Evolutionary conservation across 2,888 invertebrate species (phyloP).

Genomic region (Napeogenes inachia): DNA sequence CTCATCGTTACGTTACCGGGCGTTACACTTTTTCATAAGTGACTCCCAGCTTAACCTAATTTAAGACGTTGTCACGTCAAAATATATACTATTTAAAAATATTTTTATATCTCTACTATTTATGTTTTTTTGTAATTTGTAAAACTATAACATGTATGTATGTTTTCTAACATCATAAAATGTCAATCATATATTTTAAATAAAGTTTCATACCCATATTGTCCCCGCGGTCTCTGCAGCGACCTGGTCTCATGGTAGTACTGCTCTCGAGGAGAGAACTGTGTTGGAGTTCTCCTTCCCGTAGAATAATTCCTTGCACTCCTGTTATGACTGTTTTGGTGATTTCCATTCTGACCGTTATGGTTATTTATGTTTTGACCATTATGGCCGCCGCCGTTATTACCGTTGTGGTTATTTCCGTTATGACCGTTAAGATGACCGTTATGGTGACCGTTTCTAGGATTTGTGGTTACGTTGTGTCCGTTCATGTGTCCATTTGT

Average conservation of each 20-base stretch:
- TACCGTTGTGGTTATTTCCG: constrained; percentile 26
- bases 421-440: constrained; percentile 3
- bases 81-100: no score
- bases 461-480: not conserved
- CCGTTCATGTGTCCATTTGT: constrained; percentile 13
- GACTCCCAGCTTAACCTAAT: no score
- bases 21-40: no score
- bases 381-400: constrained; percentile 16
- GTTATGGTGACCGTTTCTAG: not conserved
- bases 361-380: constrained; percentile 10
- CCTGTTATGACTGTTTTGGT: constrained; percentile 9
- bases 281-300: constrained; percentile 31
- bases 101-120: no score
- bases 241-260: constrained; percentile 80
- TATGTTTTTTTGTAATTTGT: no score
- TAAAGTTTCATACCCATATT: constrained; percentile 52
- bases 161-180: not conserved
- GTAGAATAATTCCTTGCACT: constrained; percentile 32
- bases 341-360: no score
- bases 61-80: no score
- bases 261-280: constrained; percentile 36
- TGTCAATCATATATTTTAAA: not conserved
- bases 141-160: no score
- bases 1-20: no score
- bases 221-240: constrained; percentile 75